Evolutionary conservation across 2,113 vertebrate genomes (phyloP), one percentile per base, ranked within the genome.

Genomic region (Spea bombifrons): DNA sequence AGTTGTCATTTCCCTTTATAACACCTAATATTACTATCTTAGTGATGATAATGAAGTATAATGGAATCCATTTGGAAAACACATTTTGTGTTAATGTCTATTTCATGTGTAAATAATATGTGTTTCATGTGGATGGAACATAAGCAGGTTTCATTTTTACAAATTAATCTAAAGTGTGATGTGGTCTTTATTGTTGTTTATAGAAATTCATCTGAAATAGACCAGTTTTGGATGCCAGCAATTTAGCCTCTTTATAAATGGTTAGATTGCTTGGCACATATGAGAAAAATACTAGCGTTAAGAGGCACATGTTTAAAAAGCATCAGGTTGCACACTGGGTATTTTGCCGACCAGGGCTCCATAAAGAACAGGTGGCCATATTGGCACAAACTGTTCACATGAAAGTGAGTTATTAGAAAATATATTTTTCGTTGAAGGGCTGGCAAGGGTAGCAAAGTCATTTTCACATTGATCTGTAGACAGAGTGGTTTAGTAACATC

Each of bases 151-250:
- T 59, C 59, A 71, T 72, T 77, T 72, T 49, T 53, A 50, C 71
- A 80, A 80, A 80, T 80, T 67, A 80, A 74, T 80, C 50, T 80
- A 68, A 80, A 80, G 71, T 74, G 71, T 49, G 53, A 73, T 80
- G 71, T 45, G 48, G 70, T 44, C 63, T 79, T 79, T 73, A 78
- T 73, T 80, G 78, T 67, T 74, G 63, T 79, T 79, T 55, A 79
- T 73, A 73, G 77, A 73, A 73, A 59, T 68, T 61, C 63, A 66
- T 73, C 78, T 57, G 68, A 45, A 80, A 74, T 59, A 80, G 64
- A 74, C 78, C 52, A 71, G 52, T 52, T 74, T 68, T 55, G 47
- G 64, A 44, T 74, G 78, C 71, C 78, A 80, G 50, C 64, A 73
- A 44, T 74, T 61, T 68, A 68, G 78, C 74, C 78, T 74, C 53